Base-by-base conservation (phyloP, 2,797 vertebrate species). In the Spheniscus humboldti region DNA sequence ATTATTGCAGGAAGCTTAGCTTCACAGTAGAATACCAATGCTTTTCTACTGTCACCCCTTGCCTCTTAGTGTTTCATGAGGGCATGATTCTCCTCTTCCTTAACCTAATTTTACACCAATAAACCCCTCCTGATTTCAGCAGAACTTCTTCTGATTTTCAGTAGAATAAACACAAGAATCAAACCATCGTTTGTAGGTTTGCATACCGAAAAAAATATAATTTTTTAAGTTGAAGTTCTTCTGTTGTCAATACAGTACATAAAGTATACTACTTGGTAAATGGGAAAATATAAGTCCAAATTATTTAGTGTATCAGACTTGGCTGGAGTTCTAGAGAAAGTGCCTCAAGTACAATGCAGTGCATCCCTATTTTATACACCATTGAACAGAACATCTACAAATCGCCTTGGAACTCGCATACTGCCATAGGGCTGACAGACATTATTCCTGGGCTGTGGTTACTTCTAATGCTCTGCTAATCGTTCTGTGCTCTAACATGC, bases 221-320 rank as follows among this genome's bases (percentile, higher is more conserved):
- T 4, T 56, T 86, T 78, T 71, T 27, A 62, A 86, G 22, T 11
- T 62, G 11, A 66, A 11, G 9, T 48, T 92, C 91, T 97, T 98
- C 96, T 97, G 94, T 96, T 96, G 98, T 94, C 97, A 98, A 97
- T 97, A 98, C 92, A 98, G 97, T 96, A 52, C 30, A 98, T 97
- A 98, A 97, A 98, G 98, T 97, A 67, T 10, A 79, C 23, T 69
- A 43, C 90, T 97, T 77, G 60, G 33, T 56, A 94, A 96, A 98
- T 96, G 94, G 50, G 81, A 97, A 97, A 98, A 98, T 96, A 97
- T 53, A 98, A 97, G 95, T 98, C 98, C 99, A 98, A 99, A 98
- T 99, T 98, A 99, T 99, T 98, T 98, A 98, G 97, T 97, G 98
- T 97, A 98, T 96, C 98, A 98, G 97, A 98, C 97, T 98, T 98